These are phyloP conservation scores for Drosophila suboccidentalis DNA, from an alignment of 2,888 invertebrate genomes.

Conservation along the genomic window DNA sequence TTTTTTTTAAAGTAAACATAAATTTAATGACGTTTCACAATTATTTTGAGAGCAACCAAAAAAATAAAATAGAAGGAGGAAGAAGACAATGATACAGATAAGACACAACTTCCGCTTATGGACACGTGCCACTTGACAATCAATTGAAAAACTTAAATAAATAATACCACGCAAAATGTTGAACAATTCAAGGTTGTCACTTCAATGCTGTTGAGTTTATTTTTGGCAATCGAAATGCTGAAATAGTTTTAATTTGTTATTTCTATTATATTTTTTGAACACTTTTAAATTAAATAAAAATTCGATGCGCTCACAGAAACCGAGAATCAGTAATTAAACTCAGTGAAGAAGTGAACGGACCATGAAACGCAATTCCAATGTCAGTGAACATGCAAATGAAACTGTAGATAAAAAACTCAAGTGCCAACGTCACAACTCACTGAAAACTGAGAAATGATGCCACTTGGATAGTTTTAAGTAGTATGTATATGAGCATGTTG, in stretches of 20 bases:
- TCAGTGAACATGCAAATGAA: constrained; percentile 67
- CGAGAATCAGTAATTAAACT: constrained; percentile 60
- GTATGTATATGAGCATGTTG: constrained; percentile 18
- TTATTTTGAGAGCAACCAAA: constrained; percentile 9
- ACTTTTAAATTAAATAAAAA: constrained; percentile 39
- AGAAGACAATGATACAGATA: neutral
- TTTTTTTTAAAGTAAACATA: neutral
- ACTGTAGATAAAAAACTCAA: constrained; percentile 35
- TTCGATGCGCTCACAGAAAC: constrained; percentile 47
- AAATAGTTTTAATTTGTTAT: constrained; percentile 19
- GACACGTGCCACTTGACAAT: constrained; percentile 38
- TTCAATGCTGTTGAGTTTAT: constrained; percentile 40
- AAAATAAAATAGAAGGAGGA: neutral
- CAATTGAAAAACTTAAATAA: constrained; percentile 44
- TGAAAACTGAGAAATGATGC: constrained; percentile 21
- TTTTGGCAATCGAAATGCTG: constrained; percentile 40
- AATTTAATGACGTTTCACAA: neutral
- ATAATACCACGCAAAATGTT: constrained; percentile 49
- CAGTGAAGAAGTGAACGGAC: constrained; percentile 69
- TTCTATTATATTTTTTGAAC: constrained; percentile 1
- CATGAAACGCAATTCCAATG: constrained; percentile 79
- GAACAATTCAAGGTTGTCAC: constrained; percentile 44
- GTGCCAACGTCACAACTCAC: constrained; percentile 32
- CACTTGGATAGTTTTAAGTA: constrained; percentile 19
- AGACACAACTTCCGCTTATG: constrained; percentile 37